A percentile compares a stretch with the other conserved stretches of the same genome.
Conservation (phyloP, 2,113 vertebrate genomes). For the Colaptes auratus region DNA sequence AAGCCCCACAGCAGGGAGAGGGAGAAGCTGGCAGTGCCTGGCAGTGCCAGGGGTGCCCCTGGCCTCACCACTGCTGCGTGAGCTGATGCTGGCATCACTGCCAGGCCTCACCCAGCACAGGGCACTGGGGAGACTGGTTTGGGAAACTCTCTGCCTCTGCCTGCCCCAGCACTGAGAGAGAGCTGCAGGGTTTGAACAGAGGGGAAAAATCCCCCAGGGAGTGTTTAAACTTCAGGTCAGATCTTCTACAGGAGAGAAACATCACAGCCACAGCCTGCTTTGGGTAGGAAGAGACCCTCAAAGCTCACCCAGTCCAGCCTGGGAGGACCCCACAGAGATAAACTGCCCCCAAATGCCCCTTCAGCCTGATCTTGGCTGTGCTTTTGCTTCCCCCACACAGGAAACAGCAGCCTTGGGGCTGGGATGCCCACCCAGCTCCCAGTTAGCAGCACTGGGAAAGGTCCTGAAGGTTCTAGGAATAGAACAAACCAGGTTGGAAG, state of each 20-base stretch:
- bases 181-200: fast-evolving
- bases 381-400: neutral
- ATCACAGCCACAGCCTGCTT: neutral
- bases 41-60: too few relatives aligned
- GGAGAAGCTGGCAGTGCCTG: neutral
- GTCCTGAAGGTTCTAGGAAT: fast-evolving
- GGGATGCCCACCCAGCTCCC: neutral
- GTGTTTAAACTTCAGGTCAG: neutral
- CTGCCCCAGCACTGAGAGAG: fast-evolving
- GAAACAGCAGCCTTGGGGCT: neutral
- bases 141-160: neutral
- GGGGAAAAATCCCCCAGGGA: neutral
- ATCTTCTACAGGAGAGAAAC: neutral
- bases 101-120: neutral
- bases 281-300: neutral
- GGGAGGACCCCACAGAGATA: too few relatives aligned
- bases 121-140: fast-evolving
- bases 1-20: neutral
- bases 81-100: neutral
- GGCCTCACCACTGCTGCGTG: neutral
- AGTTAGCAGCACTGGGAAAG: neutral
- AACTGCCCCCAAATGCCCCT: too few relatives aligned
- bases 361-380: too few relatives aligned
- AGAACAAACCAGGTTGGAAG: too few relatives aligned
- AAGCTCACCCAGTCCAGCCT: neutral